These are phyloP conservation scores for Mnemiopsis leidyi DNA, from an alignment of 37 sponge, comb jelly and placozoan genomes.

Conservation along the genomic window DNA sequence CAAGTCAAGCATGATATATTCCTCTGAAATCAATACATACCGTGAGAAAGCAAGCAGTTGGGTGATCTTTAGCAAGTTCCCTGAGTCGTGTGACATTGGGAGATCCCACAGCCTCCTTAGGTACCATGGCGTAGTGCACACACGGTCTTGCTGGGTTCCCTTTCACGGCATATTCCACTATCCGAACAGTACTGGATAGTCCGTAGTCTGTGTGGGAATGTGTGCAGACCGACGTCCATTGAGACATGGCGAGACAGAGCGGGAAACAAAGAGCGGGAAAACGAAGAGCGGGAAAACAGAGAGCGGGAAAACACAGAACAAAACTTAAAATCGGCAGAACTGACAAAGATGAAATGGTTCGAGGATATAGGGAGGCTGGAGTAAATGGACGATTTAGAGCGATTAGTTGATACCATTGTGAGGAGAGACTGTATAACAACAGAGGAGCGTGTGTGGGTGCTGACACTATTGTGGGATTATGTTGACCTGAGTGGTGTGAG, in stretches of 20 bases:
- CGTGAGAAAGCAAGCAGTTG: neutral
- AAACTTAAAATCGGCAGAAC: too few relatives aligned
- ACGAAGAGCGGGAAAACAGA: neutral
- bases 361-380: too few relatives aligned
- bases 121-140: slow-evolving; percentile 48
- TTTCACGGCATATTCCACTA: slow-evolving; percentile 21
- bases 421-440: too few relatives aligned
- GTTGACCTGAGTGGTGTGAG: too few relatives aligned
- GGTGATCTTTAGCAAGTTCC: neutral
- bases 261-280: too few relatives aligned
- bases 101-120: neutral
- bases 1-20: too few relatives aligned
- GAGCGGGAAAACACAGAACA: too few relatives aligned
- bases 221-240: slow-evolving; percentile 56
- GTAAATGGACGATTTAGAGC: too few relatives aligned
- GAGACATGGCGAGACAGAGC: slow-evolving; percentile 17
- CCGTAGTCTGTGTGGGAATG: slow-evolving; percentile 62
- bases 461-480: too few relatives aligned
- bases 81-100: slow-evolving; percentile 43
- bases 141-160: slow-evolving; percentile 39
- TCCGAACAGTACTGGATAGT: slow-evolving; percentile 5
- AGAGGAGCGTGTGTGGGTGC: too few relatives aligned
- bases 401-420: too few relatives aligned
- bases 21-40: neutral
- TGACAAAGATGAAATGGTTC: too few relatives aligned